Evolutionary conservation across 1,140 invertebrate species (phyloP), one percentile per base, ranked within the genome.

Genomic region (Antheraea pernyi): DNA sequence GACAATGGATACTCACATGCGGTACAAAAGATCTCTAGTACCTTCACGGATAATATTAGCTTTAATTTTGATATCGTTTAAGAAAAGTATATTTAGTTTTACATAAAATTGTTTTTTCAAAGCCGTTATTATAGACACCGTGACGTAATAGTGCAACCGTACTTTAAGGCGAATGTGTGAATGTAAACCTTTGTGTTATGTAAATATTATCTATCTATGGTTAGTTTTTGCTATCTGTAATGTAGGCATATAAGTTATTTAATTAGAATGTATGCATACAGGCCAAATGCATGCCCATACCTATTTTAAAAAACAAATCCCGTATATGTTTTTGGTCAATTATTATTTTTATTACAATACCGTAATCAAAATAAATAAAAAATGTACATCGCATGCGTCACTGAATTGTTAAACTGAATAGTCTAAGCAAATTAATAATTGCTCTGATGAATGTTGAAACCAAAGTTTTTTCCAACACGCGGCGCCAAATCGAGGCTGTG

Each of bases 371-470:
- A 11, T 42, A 42, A 42, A 42, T 30, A 2, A 42, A 42, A 42
- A 39, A 42, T 0, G 0, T 11, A 42, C 39, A 42, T 42, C 7
- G 39, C 39, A 42, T 7, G 39, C 39, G 39, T 42, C 39, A 42
- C 22, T 30, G 22, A 30, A 30, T 30, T 30, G 22, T 30, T 30
- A 30, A 30, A 42, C 11, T 11, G 39, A 42, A 42, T 42, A 64
- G 18, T 68, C 69, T 18, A 64, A 70, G 65, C 37, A 22, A 60
- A 60, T 19, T 36, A 19, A 36, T 60, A 22, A 60, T 60, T 60
- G 46, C 9, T 53, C 46, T 53, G 46, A 53, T 6, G 16, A 53
- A 53, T 53, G 46, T 53, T 53, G 46, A 53, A 53, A 53, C 10
- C 46, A 53, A 53, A 60, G 59, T 30, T 61, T 36, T 61, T 36